These are phyloP conservation scores for Ephydatia muelleri DNA, from an alignment of 37 sponge, comb jelly and placozoan genomes.

Conservation along the genomic window DNA sequence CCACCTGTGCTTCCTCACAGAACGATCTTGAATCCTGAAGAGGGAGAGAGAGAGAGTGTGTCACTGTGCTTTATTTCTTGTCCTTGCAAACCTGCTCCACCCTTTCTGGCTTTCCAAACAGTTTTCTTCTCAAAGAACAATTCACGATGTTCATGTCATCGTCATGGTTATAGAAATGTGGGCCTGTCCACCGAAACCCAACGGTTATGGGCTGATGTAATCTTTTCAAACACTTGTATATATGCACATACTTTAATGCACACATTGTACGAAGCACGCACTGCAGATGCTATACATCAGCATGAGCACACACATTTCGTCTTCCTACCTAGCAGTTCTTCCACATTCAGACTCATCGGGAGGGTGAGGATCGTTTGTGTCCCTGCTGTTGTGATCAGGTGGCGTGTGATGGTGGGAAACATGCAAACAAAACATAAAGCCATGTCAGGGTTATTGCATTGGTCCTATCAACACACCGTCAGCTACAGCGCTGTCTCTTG, in stretches of 20 bases:
- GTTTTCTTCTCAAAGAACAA: conserved; percentile 62
- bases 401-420: background rate
- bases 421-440: background rate
- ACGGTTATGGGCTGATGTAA: too few species aligned
- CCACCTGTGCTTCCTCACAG: background rate
- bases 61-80: background rate
- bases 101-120: conserved; percentile 78
- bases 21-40: background rate
- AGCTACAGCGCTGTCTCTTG: background rate
- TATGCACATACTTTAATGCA: background rate
- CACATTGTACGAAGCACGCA: background rate
- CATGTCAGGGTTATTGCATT: background rate
- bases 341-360: conserved; percentile 51
- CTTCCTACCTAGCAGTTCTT: conserved; percentile 34
- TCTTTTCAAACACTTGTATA: background rate
- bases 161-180: background rate
- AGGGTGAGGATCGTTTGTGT: conserved; percentile 69
- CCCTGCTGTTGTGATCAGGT: conserved; percentile 15
- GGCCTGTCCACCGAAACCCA: too few species aligned
- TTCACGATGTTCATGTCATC: conserved; percentile 14
- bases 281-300: background rate
- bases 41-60: background rate
- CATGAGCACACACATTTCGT: background rate
- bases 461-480: conserved; percentile 17
- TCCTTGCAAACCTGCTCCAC: background rate